These are phyloP conservation scores for Leptothorax acervorum DNA, from an alignment of 2,888 invertebrate genomes.

Conservation along the genomic window DNA sequence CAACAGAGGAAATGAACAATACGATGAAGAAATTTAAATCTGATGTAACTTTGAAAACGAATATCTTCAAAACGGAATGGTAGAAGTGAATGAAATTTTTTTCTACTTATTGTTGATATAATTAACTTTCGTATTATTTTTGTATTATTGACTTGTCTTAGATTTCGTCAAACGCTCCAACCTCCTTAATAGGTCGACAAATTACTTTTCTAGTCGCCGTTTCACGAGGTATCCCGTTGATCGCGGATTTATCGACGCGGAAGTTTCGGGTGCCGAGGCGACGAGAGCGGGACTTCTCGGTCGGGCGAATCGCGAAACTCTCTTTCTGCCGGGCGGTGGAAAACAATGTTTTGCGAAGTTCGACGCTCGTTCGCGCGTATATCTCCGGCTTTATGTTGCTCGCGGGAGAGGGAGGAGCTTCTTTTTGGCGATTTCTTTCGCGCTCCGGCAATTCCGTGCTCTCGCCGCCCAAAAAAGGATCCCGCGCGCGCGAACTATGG, in stretches of 20 bases:
- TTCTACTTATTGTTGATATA: too few species aligned
- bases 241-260: conserved; percentile 51
- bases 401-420: conserved; percentile 41
- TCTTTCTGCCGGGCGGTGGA: conserved; percentile 31
- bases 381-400: conserved; percentile 46
- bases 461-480: conserved; percentile 65
- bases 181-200: too few species aligned
- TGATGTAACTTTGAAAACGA: too few species aligned
- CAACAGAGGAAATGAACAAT: too few species aligned
- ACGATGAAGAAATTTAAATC: too few species aligned
- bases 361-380: conserved; percentile 52
- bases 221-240: conserved; percentile 27
- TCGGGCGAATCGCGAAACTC: conserved; percentile 40
- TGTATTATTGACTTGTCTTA: too few species aligned
- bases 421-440: conserved; percentile 70
- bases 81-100: too few species aligned
- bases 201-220: too few species aligned
- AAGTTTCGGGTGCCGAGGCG: conserved; percentile 48
- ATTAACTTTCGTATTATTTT: too few species aligned
- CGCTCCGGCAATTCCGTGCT: conserved; percentile 67
- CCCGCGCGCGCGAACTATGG: conserved; percentile 50
- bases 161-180: too few species aligned
- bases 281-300: conserved; percentile 41
- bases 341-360: conserved; percentile 63
- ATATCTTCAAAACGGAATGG: too few species aligned